A percentile compares a stretch with the other conserved stretches of the same genome.
These are phyloP conservation scores for Aphis gossypii DNA, from an alignment of 1,140 invertebrate genomes.

Conservation along the genomic window DNA sequence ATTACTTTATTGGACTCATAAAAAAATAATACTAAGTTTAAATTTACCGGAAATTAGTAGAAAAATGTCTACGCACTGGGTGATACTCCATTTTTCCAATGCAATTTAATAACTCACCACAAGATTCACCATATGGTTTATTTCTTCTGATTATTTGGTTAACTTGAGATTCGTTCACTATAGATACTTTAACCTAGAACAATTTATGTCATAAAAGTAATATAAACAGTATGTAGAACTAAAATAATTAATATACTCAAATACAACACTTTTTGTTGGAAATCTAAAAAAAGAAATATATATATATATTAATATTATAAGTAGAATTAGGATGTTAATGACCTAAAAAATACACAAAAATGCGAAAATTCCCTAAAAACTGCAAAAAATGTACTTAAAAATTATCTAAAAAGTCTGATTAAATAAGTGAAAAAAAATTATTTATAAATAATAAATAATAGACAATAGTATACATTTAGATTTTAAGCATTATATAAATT, in stretches of 20 bases:
- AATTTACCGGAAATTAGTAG: conserved; percentile 79
- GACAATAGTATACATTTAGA: too few relatives aligned
- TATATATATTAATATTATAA: too few relatives aligned
- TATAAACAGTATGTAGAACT: too few relatives aligned
- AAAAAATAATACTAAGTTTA: background rate
- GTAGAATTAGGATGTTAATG: too few relatives aligned
- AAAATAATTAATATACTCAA: background rate
- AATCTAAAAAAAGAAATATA: too few relatives aligned
- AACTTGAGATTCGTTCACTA: conserved; percentile 88
- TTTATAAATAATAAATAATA: too few relatives aligned
- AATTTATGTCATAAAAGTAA: background rate
- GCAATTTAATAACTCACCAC: conserved; percentile 95
- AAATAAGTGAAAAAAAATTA: too few relatives aligned
- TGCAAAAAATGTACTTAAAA: too few relatives aligned
- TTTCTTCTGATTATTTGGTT: conserved; percentile 84
- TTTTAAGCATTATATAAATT: too few relatives aligned
- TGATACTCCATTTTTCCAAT: conserved; percentile 94
- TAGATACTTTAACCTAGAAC: conserved; percentile 73
- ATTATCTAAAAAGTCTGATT: too few relatives aligned
- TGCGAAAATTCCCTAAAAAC: too few relatives aligned
- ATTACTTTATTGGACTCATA: background rate
- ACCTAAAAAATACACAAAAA: too few relatives aligned
- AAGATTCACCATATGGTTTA: conserved; percentile 75
- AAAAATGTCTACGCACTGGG: conserved; percentile 75
- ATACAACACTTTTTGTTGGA: background rate